Percentiles rank a stretch among this genome's conserved stretches.
phyloP scores from a whole-genome alignment of 2,113 vertebrate species.

The Pygathrix nemaeus region DNA sequence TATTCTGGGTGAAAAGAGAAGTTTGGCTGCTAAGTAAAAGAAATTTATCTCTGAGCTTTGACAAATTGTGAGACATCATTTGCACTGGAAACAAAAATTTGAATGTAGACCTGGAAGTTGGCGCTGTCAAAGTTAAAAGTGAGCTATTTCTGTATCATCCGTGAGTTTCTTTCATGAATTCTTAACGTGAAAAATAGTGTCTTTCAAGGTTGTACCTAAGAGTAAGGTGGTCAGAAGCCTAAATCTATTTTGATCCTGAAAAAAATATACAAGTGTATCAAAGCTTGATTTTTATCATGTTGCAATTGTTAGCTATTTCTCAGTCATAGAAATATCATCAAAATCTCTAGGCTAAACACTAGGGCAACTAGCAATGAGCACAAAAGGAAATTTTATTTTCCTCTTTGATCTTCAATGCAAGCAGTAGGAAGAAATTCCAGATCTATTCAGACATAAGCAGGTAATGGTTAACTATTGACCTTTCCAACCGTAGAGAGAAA shows the following conservation, averaged over 20 bases:
- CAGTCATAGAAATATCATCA: background rate
- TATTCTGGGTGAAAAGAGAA: conserved; percentile 16
- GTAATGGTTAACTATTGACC: background rate
- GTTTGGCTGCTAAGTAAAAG: background rate
- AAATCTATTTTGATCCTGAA: background rate
- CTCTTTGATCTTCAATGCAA: background rate
- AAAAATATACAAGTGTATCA: background rate
- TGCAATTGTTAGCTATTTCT: background rate
- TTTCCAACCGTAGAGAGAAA: background rate
- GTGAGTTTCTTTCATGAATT: background rate
- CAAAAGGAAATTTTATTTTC: background rate
- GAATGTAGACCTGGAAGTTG: background rate
- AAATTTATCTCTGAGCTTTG: background rate
- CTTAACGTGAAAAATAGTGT: background rate
- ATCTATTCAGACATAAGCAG: background rate
- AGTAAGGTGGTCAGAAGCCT: background rate
- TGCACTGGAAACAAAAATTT: background rate
- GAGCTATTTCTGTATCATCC: background rate
- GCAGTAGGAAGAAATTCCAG: background rate
- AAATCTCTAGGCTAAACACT: background rate
- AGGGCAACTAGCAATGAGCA: background rate
- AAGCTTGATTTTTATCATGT: background rate
- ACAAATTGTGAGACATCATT: background rate
- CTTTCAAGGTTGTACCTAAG: background rate
- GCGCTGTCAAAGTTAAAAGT: background rate